Evolutionary conservation across 2,888 invertebrate genomes (phyloP), one percentile per base, ranked within the genome.

Genomic region (Catocala sponsa): DNA sequence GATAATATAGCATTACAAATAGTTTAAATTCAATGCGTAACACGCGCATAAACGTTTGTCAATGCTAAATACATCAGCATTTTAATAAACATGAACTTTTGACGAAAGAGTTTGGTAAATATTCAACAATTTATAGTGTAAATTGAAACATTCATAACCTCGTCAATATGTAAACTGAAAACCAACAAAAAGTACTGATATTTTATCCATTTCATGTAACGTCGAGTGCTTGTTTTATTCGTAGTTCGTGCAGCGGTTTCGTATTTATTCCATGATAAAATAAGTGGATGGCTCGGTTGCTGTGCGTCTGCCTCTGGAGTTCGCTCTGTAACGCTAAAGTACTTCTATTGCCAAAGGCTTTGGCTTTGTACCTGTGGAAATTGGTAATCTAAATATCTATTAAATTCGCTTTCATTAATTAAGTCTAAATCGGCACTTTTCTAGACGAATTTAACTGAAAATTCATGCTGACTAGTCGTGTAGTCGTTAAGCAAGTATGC

Each of bases 241-340:
- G 25, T 63, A 13, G 32, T 56, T 25, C 61, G 47, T 60, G 52
- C 70, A 70, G 52, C 51, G 49, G 59, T 64, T 59, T 56, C 51
- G 49, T 64, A 70, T 76, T 70, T 70, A 67, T 67, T 63, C 41
- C 48, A 35, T 44, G 55, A 69, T 70, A 63, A 76, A 70, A 65
- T 67, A 57, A 59, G 50, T 67, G 57, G 59, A 63, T 25, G 4
- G 38, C 59, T 44, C 6, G 51, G 65, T 61, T 43, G 42, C 59
- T 51, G 56, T 55, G 47, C n/a, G 61, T 63, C 57, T 55, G 47
- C n/a, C 59, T 63, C 57, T 41, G 47, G 51, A 51, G 53, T 60
- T 57, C 47, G 42, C 55, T 13, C 43, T 52, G 41, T 53, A 53
- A 13, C 35, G 47, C 43, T 52, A 41, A 50, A 70, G 33, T 49